Evolutionary conservation across 2,797 vertebrate genomes (phyloP).

Genomic region (Rhinophrynus dorsalis): DNA sequence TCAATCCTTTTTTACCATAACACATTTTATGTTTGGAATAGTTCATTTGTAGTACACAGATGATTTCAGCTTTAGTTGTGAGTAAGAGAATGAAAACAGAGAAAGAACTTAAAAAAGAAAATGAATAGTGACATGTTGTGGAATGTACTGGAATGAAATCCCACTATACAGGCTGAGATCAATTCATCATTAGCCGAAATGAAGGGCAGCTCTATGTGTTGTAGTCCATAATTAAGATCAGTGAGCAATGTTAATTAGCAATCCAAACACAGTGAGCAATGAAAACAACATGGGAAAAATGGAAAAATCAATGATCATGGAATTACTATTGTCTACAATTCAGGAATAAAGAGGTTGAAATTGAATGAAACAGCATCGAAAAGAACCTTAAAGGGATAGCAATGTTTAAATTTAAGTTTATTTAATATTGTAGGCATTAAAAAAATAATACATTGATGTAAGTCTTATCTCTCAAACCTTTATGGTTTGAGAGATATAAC

Average conservation of each 20-base stretch:
- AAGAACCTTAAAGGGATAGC: too few relatives aligned
- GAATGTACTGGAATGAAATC: not conserved
- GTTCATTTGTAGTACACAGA: too few relatives aligned
- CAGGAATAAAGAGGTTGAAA: not conserved
- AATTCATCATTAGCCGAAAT: conserved; percentile 4
- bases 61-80: not conserved
- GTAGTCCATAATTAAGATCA: conserved; percentile 26
- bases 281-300: conserved; percentile 17
- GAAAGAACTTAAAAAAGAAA: not conserved
- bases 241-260: conserved; percentile 29
- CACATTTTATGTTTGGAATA: too few relatives aligned
- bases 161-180: not conserved
- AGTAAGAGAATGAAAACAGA: not conserved
- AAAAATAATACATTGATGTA: too few relatives aligned
- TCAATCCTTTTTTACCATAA: too few relatives aligned
- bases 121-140: too few relatives aligned
- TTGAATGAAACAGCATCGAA: too few relatives aligned
- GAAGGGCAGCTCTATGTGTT: conserved; percentile 10
- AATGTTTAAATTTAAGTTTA: too few relatives aligned
- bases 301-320: conserved; percentile 32
- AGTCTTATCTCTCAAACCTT: too few relatives aligned
- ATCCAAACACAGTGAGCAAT: conserved; percentile 14
- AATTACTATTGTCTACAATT: conserved; percentile 16
- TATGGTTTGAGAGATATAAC: too few relatives aligned
- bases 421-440: too few relatives aligned